These are phyloP conservation scores for Lathronympha strigana DNA, from an alignment of 2,888 invertebrate species.

Conservation along the genomic window DNA sequence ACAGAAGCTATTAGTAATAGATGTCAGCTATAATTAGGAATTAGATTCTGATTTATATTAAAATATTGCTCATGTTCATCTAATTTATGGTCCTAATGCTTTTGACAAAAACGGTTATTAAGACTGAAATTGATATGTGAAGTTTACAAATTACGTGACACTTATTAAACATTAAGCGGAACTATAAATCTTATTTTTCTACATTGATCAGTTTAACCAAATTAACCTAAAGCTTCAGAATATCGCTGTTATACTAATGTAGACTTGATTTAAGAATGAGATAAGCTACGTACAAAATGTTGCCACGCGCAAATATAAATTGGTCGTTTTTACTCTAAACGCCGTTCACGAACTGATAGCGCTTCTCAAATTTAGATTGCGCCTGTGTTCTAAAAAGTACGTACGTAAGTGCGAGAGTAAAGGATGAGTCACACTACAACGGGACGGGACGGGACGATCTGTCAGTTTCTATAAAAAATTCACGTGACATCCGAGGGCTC, in stretches of 20 bases:
- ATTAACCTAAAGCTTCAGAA: not conserved
- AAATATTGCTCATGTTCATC: conserved; percentile 18
- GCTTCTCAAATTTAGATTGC: too few species aligned
- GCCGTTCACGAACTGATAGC: too few species aligned
- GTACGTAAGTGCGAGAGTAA: too few species aligned
- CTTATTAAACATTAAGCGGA: not conserved
- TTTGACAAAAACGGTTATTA: not conserved
- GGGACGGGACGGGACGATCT: too few species aligned
- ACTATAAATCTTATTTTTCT: not conserved
- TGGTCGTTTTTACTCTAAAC: not conserved
- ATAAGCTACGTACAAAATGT: not conserved
- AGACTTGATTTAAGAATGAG: not conserved
- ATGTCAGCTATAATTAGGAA: conserved; percentile 11
- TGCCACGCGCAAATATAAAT: not conserved
- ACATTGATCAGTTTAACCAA: not conserved
- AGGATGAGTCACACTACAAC: too few species aligned
- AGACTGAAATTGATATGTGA: not conserved
- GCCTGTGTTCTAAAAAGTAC: too few species aligned
- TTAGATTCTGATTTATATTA: conserved; percentile 20
- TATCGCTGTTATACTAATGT: too few species aligned
- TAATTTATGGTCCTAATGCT: conserved; percentile 24
- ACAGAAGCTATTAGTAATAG: conserved; percentile 23
- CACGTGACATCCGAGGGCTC: too few species aligned
- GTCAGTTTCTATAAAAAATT: too few species aligned
- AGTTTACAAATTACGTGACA: not conserved